These are phyloP conservation scores for Drosophila azteca DNA, from an alignment of 1,140 invertebrate genomes.

Conservation along the genomic window DNA sequence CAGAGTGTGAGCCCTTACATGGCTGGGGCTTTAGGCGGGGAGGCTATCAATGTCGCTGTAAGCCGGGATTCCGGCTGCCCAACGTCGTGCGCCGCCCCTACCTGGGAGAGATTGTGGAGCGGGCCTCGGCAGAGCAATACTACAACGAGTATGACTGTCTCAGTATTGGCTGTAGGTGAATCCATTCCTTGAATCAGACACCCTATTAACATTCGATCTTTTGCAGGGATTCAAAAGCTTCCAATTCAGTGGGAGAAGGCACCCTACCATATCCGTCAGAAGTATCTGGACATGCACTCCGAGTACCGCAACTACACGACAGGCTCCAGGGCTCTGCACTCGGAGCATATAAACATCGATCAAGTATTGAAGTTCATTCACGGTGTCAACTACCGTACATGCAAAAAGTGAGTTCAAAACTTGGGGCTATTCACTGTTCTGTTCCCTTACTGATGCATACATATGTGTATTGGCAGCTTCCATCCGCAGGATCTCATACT, in stretches of 20 bases:
- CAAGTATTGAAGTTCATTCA: constrained; percentile 90
- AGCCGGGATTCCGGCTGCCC: constrained; percentile 94
- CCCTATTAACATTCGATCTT: constrained; percentile 1
- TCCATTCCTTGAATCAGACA: fast-evolving
- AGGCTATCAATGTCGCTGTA: constrained; percentile 97
- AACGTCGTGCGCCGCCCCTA: constrained; percentile 94
- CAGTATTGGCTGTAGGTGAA: constrained; percentile 94
- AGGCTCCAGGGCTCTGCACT: constrained; percentile 87
- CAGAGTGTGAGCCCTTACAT: constrained; percentile 98
- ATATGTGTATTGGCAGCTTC: constrained; percentile 84
- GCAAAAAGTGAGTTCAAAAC: constrained; percentile 84
- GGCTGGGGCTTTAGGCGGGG: constrained; percentile 98
- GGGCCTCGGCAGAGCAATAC: constrained; percentile 95
- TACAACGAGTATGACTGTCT: constrained; percentile 96
- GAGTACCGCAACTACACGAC: constrained; percentile 89
- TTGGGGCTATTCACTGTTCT: neutral
- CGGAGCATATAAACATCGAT: constrained; percentile 89
- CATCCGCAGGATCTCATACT: constrained; percentile 89
- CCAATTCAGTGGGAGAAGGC: constrained; percentile 91
- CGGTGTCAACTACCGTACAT: constrained; percentile 89
- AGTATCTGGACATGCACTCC: constrained; percentile 89
- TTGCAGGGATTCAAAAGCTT: constrained; percentile 90
- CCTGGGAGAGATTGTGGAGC: constrained; percentile 96
- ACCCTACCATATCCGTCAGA: constrained; percentile 87
- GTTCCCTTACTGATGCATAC: neutral